Evolutionary conservation across 2,113 vertebrate genomes (phyloP).

Genomic region (Grus americana): DNA sequence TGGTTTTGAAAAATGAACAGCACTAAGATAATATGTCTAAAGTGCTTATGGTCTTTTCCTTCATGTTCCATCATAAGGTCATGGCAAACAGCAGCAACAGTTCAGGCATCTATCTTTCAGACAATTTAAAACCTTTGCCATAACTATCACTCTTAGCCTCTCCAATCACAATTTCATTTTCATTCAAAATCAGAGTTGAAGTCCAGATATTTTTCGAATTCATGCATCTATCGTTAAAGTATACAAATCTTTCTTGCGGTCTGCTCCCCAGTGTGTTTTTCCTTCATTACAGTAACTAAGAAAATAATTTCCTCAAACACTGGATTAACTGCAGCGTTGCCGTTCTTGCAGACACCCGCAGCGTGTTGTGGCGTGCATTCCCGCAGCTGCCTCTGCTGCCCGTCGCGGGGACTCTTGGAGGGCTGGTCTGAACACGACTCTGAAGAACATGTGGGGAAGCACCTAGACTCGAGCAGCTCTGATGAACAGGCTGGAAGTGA

Average conservation of each 20-base stretch:
- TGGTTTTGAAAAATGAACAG: not conserved
- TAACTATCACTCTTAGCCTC: not conserved
- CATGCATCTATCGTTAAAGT: not conserved
- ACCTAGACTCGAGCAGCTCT: not conserved
- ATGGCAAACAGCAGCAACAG: not conserved
- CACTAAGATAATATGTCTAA: not conserved
- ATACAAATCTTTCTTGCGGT: not conserved
- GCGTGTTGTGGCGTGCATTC: fast-evolving
- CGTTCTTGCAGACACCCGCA: not conserved
- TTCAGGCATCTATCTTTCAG: not conserved
- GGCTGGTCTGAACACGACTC: not conserved
- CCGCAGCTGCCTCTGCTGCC: not conserved
- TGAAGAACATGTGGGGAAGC: not conserved
- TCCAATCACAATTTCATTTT: not conserved
- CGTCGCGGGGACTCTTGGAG: fast-evolving
- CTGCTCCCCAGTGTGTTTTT: not conserved
- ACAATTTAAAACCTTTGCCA: not conserved
- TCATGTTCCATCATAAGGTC: not conserved
- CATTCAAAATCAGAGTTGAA: not conserved
- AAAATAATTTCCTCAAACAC: not conserved
- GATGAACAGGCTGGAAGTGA: not conserved
- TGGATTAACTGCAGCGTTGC: not conserved
- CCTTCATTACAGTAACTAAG: not conserved
- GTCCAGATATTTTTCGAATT: not conserved
- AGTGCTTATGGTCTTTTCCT: not conserved